These are phyloP conservation scores for Apostichopus japonicus DNA, from an alignment of 35 echinoderm and acorn worm genomes.

Conservation along the genomic window DNA sequence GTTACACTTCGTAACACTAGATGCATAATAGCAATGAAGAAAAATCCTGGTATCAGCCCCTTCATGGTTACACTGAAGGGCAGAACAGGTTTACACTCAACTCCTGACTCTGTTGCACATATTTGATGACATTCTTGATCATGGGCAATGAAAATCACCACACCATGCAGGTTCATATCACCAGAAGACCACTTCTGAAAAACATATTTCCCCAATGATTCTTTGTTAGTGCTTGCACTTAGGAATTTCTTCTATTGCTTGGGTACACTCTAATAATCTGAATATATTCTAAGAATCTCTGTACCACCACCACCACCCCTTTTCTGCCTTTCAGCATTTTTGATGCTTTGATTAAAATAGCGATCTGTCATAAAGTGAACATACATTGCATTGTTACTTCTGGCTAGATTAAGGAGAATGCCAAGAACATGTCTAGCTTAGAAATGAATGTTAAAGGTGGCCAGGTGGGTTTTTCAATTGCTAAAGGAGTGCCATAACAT, in stretches of 20 bases:
- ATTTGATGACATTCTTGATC: conserved; percentile 25
- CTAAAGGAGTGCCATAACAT: conserved; percentile 36
- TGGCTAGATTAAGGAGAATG: conserved; percentile 11
- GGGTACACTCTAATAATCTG: conserved; percentile 53
- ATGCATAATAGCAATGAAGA: background rate
- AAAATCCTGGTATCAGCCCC: background rate
- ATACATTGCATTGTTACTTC: conserved; percentile 13
- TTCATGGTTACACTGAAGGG: conserved; percentile 50
- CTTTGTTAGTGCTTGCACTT: conserved; percentile 36
- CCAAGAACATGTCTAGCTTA: conserved; percentile 26
- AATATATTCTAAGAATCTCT: conserved; percentile 28
- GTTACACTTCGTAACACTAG: background rate
- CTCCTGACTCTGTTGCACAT: background rate
- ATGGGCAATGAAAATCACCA: conserved; percentile 2
- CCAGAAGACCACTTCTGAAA: conserved; percentile 13
- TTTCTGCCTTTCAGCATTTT: conserved; percentile 23
- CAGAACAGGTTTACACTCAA: conserved; percentile 9
- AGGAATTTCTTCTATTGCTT: conserved; percentile 66
- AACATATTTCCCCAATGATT: conserved; percentile 2
- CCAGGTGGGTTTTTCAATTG: conserved; percentile 27
- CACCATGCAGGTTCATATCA: background rate
- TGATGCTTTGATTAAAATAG: conserved; percentile 33
- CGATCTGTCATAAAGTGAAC: conserved; percentile 44
- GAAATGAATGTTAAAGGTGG: conserved; percentile 7
- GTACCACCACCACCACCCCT: conserved; percentile 9